Evolutionary conservation across 2,113 vertebrate species (phyloP).

Genomic region (Sturnus vulgaris): DNA sequence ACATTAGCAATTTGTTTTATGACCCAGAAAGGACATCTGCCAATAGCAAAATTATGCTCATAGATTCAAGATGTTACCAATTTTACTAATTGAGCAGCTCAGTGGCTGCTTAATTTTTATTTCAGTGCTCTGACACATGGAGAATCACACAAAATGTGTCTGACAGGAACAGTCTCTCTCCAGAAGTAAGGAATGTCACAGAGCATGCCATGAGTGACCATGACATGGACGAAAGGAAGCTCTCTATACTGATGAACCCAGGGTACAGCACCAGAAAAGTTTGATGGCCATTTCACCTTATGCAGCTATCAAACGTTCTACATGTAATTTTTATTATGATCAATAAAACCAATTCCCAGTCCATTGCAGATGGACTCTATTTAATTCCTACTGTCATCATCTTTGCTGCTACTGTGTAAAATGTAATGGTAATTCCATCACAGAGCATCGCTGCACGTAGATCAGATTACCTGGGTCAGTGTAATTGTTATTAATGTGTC

Average conservation of each 20-base stretch:
- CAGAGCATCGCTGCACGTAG: neutral
- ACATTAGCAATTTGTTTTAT: neutral
- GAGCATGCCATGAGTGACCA: neutral
- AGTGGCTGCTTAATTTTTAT: neutral
- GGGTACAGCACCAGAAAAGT: neutral
- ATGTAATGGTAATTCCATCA: neutral
- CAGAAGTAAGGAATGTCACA: neutral
- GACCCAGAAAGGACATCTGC: neutral
- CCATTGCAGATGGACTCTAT: neutral
- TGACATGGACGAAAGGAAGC: neutral
- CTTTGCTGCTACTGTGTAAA: slow-evolving; percentile 6
- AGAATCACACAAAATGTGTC: neutral
- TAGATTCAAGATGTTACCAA: neutral
- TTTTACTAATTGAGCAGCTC: neutral
- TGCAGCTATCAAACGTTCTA: neutral
- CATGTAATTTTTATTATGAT: slow-evolving; percentile 17
- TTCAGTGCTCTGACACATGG: neutral
- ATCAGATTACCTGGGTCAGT: slow-evolving; percentile 16
- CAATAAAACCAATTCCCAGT: slow-evolving; percentile 22
- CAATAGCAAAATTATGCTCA: neutral
- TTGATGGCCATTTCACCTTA: neutral
- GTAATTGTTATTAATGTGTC: slow-evolving; percentile 17
- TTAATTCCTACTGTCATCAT: slow-evolving; percentile 21
- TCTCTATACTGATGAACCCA: neutral
- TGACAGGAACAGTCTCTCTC: neutral